Conservation (phyloP, 1,140 invertebrate genomes). For the Camponotus floridanus region DNA sequence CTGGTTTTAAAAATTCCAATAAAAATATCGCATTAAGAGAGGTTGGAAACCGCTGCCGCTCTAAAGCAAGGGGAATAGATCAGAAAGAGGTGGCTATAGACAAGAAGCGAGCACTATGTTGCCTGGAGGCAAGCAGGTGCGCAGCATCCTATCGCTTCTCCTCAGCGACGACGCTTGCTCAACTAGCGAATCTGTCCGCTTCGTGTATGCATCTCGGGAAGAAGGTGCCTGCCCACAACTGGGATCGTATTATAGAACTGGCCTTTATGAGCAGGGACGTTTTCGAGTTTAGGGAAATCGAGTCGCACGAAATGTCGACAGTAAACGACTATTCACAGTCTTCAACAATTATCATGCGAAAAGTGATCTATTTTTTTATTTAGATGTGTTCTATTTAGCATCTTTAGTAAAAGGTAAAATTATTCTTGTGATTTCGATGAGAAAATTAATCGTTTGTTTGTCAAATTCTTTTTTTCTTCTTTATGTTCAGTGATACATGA, state of each 20-base stretch:
- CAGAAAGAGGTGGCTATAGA: constrained; percentile 60
- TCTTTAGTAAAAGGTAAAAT: not conserved
- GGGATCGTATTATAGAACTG: constrained; percentile 29
- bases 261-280: constrained; percentile 36
- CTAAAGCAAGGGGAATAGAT: constrained; percentile 65
- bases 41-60: constrained; percentile 55
- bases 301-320: not conserved
- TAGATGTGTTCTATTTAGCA: not conserved
- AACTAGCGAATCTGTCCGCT: constrained; percentile 51
- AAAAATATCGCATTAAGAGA: constrained; percentile 39
- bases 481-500: not conserved
- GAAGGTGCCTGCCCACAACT: constrained; percentile 40
- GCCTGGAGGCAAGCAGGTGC: constrained; percentile 80
- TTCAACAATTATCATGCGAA: not conserved
- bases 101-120: constrained; percentile 67
- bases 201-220: constrained; percentile 40
- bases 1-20: constrained; percentile 48
- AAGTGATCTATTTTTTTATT: constrained; percentile 8
- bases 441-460: not conserved
- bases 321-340: not conserved
- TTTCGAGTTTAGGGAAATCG: constrained; percentile 36
- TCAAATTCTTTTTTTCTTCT: not conserved
- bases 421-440: not conserved
- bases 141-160: constrained; percentile 72
- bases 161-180: constrained; percentile 42